Evolutionary conservation across 2,113 vertebrate genomes (phyloP), one percentile per base, ranked within the genome.

Genomic region (Prochilodus magdalenae): DNA sequence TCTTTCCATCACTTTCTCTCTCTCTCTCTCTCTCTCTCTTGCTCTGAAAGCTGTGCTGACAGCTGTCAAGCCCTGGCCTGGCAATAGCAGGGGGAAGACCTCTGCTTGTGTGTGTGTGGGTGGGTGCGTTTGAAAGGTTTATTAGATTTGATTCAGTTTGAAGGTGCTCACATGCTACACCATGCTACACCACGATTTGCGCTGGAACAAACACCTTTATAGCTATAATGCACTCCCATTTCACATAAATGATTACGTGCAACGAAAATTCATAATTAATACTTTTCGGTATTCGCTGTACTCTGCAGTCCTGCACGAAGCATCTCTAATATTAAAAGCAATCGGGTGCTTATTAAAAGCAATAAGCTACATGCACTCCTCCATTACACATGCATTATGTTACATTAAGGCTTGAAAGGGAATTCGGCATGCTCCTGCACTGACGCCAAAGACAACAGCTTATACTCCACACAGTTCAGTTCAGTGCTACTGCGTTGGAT

Each of bases 61-160:
- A 91, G 89, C 88, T 80, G 80, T 91, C 91, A 92, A 33, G 77
- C 79, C 74, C 51, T 18, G 59, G 30, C 27, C 63, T 78, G 66
- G 77, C 78, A 84, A 72, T 84, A 84, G 44, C 51, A 83, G 77
- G 78, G 47, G 72, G 72, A 12, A 73, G 73, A 79, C 83, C 79
- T 36, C n/a, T 76, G 51, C 70, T 60, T 71, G 77, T 55, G 44
- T 57, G 65, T 70, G 66, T 73, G 51, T 81, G 81, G 49, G 36
- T 73, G 82, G 59, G 73, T 70, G 79, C 60, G 72, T 69, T 69
- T 69, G 24, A 69, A 40, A 69, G 30, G 18, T 44, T 67, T 44
- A 60, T 60, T 26, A 24, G 24, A 60, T 60, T 26, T 60, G 8
- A 24, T 24, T 26, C 55, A 3, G 2, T 24, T 0, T 40, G 33